phyloP scores from a whole-genome alignment of 53 echinoderm and acorn worm genomes.

The Echinometra lucunter region DNA sequence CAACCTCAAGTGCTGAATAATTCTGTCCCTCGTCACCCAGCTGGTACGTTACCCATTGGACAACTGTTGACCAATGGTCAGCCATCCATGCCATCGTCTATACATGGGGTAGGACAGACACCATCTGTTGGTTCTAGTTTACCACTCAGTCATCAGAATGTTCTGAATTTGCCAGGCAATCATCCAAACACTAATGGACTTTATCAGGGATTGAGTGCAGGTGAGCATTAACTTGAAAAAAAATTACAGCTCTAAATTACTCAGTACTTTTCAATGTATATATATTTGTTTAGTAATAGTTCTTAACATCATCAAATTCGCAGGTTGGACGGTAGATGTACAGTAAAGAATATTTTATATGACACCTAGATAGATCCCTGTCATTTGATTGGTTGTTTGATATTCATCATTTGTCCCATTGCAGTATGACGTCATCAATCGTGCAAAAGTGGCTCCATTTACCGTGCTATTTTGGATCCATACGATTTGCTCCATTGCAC shows the following conservation, averaged over 20 bases:
- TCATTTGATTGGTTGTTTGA: no score
- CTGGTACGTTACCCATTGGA: not conserved
- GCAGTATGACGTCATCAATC: no score
- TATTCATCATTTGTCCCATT: no score
- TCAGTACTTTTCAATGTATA: no score
- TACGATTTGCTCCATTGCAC: no score
- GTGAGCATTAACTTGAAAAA: not conserved
- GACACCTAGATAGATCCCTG: no score
- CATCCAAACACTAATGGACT: constrained; percentile 21
- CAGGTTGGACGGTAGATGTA: no score
- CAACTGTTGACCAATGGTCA: not conserved
- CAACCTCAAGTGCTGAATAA: constrained; percentile 59
- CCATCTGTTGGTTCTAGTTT: constrained; percentile 66
- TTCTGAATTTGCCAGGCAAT: constrained; percentile 34
- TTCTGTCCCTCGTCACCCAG: not conserved
- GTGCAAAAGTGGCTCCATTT: no score
- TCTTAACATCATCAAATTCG: no score
- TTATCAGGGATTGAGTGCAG: not conserved
- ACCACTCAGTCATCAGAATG: constrained; percentile 64
- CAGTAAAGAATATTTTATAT: no score
- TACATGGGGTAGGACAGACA: constrained; percentile 37
- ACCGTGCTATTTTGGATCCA: no score
- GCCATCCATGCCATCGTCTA: not conserved
- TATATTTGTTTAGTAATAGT: no score
- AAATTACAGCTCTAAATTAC: not conserved